Evolutionary conservation across 2,888 invertebrate species (phyloP), one percentile per base, ranked within the genome.

Genomic region (Tiliacea citrago): DNA sequence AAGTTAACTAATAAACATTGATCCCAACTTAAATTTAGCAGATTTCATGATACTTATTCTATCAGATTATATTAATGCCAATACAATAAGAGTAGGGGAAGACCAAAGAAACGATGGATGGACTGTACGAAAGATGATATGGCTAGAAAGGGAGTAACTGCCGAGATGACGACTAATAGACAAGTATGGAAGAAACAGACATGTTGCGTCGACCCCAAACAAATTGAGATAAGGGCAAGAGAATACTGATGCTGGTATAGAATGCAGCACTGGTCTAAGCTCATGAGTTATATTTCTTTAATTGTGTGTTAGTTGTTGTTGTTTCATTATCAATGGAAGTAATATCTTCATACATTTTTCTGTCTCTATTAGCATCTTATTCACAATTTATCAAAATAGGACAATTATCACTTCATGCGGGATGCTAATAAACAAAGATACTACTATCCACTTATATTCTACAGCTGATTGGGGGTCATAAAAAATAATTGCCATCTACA

Each of bases 401-500:
- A 55, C 80, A 79, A 86, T 86, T 79, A 83, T 63, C 79, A 83
- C 66, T 65, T 39, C 21, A 72, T 58, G 60, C 62, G 62, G 60
- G 75, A 55, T 42, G 60, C 13, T 62, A 35, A 63, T 53, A 47
- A 55, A 82, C 58, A 18, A 24, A 78, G 79, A 69, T 71, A 70
- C 45, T 21, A 53, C 55, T 45, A 68, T 57, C 53, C 45, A 82
- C 45, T 45, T 57, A 70, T 51, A 78, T 68, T 57, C 51, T 18
- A 24, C 51, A 45, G 53, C 18, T 68, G 68, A 82, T 79, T 82
- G 66, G 45, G 55, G 66, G 57, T 63, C 51, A 49, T 79, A 79
- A 83, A 79, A 81, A 47, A 66, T 82, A 69, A 77, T 82, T 68
- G 66, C 47, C 16, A 42, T 35, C 51, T 18, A 24, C 35, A 65